Evolutionary conservation across 1,140 invertebrate species (phyloP).

Genomic region (Andricus grossulariae): DNA sequence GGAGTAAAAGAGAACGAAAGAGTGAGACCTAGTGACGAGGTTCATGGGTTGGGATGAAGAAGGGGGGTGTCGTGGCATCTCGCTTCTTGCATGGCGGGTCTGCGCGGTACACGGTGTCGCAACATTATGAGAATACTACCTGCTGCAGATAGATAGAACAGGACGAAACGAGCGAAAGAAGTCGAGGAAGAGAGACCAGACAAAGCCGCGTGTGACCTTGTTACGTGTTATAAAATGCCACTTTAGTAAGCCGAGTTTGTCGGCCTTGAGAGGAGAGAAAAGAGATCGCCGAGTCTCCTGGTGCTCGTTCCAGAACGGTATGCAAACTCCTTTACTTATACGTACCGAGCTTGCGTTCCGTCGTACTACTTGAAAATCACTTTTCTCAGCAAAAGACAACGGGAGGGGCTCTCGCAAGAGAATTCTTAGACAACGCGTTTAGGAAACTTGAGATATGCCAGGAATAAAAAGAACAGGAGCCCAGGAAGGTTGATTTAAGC

Average conservation of each 20-base stretch:
- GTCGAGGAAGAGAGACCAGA: slow-evolving; percentile 35
- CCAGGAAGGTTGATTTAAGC: neutral
- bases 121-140: slow-evolving; percentile 49
- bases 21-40: slow-evolving; percentile 33
- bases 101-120: slow-evolving; percentile 48
- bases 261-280: slow-evolving; percentile 45
- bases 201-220: slow-evolving; percentile 59
- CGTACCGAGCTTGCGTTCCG: slow-evolving; percentile 5
- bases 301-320: slow-evolving; percentile 27
- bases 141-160: slow-evolving; percentile 19
- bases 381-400: slow-evolving; percentile 25
- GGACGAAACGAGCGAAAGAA: neutral
- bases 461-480: slow-evolving; percentile 1
- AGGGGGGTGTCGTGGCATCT: slow-evolving; percentile 19
- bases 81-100: neutral
- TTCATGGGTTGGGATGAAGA: neutral
- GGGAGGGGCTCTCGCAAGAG: neutral
- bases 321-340: slow-evolving; percentile 18
- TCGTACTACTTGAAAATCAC: slow-evolving; percentile 30
- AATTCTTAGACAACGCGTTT: slow-evolving; percentile 28
- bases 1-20: neutral
- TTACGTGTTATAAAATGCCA: slow-evolving; percentile 57
- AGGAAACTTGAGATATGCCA: neutral
- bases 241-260: slow-evolving; percentile 49
- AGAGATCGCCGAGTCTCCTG: slow-evolving; percentile 17